Evolutionary conservation across 2,888 invertebrate species (phyloP).

Genomic region (Drosophila vallismaia): DNA sequence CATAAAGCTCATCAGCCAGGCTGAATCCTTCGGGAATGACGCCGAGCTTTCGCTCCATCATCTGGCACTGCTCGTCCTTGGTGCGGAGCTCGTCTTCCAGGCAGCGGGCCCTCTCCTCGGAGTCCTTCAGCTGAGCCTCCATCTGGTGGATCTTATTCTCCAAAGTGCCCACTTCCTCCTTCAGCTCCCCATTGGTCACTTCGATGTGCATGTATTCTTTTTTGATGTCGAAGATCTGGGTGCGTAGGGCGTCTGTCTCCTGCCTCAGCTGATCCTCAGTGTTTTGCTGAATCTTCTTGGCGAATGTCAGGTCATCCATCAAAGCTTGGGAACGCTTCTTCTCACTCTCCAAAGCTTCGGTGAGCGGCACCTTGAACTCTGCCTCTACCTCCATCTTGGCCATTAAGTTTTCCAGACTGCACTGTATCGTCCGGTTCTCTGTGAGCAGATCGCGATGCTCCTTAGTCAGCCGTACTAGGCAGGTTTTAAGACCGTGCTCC

Average conservation of each 20-base stretch:
- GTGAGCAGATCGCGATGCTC: slow-evolving; percentile 85
- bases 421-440: slow-evolving; percentile 84
- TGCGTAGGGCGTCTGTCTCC: slow-evolving; percentile 85
- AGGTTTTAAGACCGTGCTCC: slow-evolving; percentile 85
- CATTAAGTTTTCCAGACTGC: slow-evolving; percentile 84
- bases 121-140: slow-evolving; percentile 85
- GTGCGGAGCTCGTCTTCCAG: slow-evolving; percentile 86
- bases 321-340: slow-evolving; percentile 78
- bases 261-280: slow-evolving; percentile 84
- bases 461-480: slow-evolving; percentile 85
- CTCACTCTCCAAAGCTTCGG: slow-evolving; percentile 80
- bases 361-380: slow-evolving; percentile 82
- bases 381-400: slow-evolving; percentile 85
- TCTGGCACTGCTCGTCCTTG: slow-evolving; percentile 80
- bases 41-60: slow-evolving; percentile 70
- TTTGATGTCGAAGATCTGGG: slow-evolving; percentile 85
- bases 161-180: slow-evolving; percentile 88
- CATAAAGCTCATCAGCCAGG: slow-evolving; percentile 81
- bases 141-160: slow-evolving; percentile 86
- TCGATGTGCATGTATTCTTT: slow-evolving; percentile 87
- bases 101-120: slow-evolving; percentile 86
- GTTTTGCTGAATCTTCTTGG: slow-evolving; percentile 84
- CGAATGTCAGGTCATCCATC: slow-evolving; percentile 85
- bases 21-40: slow-evolving; percentile 75
- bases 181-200: slow-evolving; percentile 88